Conservation (phyloP, 2,888 invertebrate genomes). For the Cephus sareptanus region DNA sequence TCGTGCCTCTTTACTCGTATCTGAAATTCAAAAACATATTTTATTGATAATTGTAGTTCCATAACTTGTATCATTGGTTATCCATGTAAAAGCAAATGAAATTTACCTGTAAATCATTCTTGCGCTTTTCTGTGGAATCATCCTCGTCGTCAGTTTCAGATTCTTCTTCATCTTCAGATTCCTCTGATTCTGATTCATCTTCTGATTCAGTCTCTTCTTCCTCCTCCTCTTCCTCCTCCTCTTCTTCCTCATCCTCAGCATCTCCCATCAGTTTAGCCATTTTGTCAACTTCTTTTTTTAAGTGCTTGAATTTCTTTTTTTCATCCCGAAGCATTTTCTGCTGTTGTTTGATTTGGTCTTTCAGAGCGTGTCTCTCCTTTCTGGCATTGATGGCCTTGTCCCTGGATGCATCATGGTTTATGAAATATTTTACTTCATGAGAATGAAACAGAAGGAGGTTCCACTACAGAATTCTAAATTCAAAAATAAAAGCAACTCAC, state of each 20-base stretch:
- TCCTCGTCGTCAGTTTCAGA: conserved; percentile 76
- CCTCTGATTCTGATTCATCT: conserved; percentile 59
- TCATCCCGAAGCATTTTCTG: conserved; percentile 82
- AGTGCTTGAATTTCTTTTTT: conserved; percentile 82
- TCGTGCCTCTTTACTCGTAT: conserved; percentile 79
- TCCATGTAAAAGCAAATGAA: neutral
- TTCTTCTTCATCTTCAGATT: conserved; percentile 67
- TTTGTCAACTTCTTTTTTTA: conserved; percentile 90
- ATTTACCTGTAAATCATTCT: conserved; percentile 54
- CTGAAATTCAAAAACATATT: conserved; percentile 32
- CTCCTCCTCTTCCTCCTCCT: conserved; percentile 74
- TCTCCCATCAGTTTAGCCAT: conserved; percentile 91
- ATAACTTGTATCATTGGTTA: neutral
- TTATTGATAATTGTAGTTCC: neutral
- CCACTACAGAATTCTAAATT: neutral
- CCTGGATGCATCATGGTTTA: conserved; percentile 53
- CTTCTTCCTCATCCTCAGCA: conserved; percentile 78
- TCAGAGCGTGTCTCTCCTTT: conserved; percentile 81
- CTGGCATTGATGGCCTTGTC: conserved; percentile 79
- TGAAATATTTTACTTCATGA: neutral
- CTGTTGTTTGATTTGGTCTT: conserved; percentile 84
- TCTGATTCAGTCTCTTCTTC: conserved; percentile 66
- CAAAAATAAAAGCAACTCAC: conserved; percentile 37
- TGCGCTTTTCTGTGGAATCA: conserved; percentile 67
- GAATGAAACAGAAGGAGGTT: neutral